A percentile compares a stretch with the other conserved stretches of the same genome.
Evolutionary conservation across 1,140 invertebrate species (phyloP).

Genomic region (Ooceraea biroi): DNA sequence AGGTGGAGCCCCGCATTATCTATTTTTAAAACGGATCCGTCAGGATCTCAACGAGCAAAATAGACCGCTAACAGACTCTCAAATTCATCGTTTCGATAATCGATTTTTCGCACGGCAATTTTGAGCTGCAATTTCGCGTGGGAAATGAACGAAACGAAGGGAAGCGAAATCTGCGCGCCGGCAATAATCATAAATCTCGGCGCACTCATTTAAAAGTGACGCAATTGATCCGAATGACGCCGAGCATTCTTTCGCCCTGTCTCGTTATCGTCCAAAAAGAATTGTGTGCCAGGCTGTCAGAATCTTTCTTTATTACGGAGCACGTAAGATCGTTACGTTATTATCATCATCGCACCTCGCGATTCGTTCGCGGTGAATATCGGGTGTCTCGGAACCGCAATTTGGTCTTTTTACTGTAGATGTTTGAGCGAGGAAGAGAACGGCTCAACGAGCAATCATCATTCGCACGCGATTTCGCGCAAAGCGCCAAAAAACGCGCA

Average conservation of each 20-base stretch:
- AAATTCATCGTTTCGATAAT: not conserved
- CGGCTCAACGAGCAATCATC: not conserved
- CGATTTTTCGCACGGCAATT: not conserved
- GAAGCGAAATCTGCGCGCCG: not conserved
- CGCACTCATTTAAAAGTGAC: constrained; percentile 9
- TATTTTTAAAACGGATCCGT: constrained; percentile 23
- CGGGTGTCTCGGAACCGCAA: too few relatives aligned
- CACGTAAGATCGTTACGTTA: not conserved
- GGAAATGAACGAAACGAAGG: not conserved
- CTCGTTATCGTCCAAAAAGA: constrained; percentile 9
- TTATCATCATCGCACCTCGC: not conserved
- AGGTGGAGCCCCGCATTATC: not conserved
- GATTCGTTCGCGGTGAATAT: not conserved
- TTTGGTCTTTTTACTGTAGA: too few relatives aligned
- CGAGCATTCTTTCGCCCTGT: constrained; percentile 20
- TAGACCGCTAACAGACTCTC: not conserved
- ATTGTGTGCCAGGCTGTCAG: not conserved
- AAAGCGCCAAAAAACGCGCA: not conserved
- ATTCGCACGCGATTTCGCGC: too few relatives aligned
- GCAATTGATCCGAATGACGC: constrained; percentile 38
- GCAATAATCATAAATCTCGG: constrained; percentile 33
- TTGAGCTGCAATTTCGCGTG: not conserved
- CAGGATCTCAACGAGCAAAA: not conserved
- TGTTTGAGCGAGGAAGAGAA: too few relatives aligned
- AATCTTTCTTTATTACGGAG: not conserved